Base-by-base conservation (phyloP, 1,140 invertebrate species). In the Trachelipus rathkii region DNA sequence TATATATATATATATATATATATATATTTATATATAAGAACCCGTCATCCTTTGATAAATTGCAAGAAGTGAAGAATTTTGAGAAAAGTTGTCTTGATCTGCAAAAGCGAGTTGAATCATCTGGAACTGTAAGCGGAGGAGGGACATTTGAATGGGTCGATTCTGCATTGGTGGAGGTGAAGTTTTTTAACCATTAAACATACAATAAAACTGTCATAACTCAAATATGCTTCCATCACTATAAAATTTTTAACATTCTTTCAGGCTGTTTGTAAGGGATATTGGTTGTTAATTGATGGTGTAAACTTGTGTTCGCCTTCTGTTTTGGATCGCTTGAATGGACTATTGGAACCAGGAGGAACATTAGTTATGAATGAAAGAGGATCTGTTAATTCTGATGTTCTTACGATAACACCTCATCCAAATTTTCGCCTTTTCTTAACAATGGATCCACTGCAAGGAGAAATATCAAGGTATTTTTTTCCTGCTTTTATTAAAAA, bases 101-200 rank as follows among this genome's bases (percentile, higher is more conserved):
- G 4, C 71, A 77, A 21, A 71, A 81, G 21, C 78, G 75, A 53
- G 74, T 84, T 23, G 75, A 72, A 43, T 76, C 72, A 44, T 74
- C 75, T 67, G 74, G 79, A 50, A 71, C 72, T 15, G 85, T 93
- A 10, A 92, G 91, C 82, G 90, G 89, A 0, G 91, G 92, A 60
- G 92, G 95, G 70, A 92, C 92, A 85, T 99, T 99, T 86, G 95
- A 99, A 85, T 99, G 97, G 97, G 89, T 97, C 11, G 95, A 99
- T 86, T 98, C 96, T 73, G 84, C 94, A 46, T 89, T 99, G 72
- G 92, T 99, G 43, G 76, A 78, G 68, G 78, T 79, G 13, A 43
- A 73, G 77, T 9, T 19, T 71, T 1, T 60, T 60, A 4, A 3
- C 11, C 50, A 60, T 33, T 33, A 33, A 33, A 33, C 33, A 3